Evolutionary conservation across 2,797 vertebrate species (phyloP), one percentile per base, ranked within the genome.

Genomic region (Takifugu ocellatus): DNA sequence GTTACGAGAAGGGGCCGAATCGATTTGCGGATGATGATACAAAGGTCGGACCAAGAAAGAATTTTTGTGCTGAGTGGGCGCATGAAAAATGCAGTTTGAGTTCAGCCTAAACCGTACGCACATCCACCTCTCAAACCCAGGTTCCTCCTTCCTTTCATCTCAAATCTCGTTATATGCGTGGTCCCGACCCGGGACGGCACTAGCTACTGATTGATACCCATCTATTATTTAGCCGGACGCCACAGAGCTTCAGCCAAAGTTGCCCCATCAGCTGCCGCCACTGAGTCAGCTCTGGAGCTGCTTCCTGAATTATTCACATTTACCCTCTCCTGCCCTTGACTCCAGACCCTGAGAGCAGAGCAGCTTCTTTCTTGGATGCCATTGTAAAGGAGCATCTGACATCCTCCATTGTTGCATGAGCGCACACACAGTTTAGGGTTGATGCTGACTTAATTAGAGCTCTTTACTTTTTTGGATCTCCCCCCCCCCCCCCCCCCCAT

Each of bases 261-360:
- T 70, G 17, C 21, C 48, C 47, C 63, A 68, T 74, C 53, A 66
- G 66, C 69, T 71, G 33, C 17, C 58, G 63, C 78, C 74, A 69
- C 72, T 26, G 54, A 76, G 65, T 73, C 54, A 53, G 59, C 71
- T 66, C 61, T 43, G 65, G 55, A 56, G 59, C 59, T n/a, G 51
- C 48, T 46, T 45, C 39, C 56, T 88, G 61, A 81, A 87, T 86
- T 68, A 87, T 85, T 87, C 58, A 87, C 54, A 0, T 48, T 46
- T 51, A 31, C 56, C 70, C 69, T 66, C 56, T 61, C 73, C 57
- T 68, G 56, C 59, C 51, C 25, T 62, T 56, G 74, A 74, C 71
- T 49, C 5, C 27, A 63, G 71, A 65, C 65, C 59, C 53, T 21
- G 21, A 21, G 21, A 21, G 44, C 57, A 52, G 42, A 56, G 70